These are phyloP conservation scores for Physocephala rufipes DNA, from an alignment of 2,888 invertebrate genomes.

Conservation along the genomic window DNA sequence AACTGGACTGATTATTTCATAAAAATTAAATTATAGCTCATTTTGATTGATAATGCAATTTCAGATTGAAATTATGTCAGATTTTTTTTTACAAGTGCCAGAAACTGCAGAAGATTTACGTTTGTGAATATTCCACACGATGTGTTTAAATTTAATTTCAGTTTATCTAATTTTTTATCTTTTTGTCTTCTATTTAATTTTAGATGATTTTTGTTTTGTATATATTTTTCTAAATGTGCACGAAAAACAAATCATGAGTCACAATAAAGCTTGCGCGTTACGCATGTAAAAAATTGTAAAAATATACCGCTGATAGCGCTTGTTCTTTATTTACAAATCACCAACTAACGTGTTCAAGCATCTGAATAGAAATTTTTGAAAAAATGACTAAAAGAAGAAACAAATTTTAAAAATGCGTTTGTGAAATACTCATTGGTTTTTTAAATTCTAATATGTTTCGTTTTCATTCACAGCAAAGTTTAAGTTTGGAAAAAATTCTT, in stretches of 20 bases:
- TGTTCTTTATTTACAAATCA: slow-evolving; percentile 31
- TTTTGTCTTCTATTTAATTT: slow-evolving; percentile 18
- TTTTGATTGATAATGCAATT: no score
- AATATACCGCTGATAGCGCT: slow-evolving; percentile 1
- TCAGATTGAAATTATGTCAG: no score
- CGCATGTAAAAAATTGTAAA: slow-evolving; percentile 11
- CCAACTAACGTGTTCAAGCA: background rate
- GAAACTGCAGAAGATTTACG: no score
- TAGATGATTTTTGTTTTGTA: background rate
- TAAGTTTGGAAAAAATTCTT: no score
- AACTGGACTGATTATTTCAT: no score
- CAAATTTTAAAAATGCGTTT: background rate
- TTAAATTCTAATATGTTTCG: background rate
- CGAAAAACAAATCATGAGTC: slow-evolving; percentile 24
- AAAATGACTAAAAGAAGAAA: slow-evolving; percentile 19
- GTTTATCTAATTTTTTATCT: slow-evolving; percentile 19
- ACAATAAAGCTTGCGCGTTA: background rate
- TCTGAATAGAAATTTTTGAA: background rate
- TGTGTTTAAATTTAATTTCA: slow-evolving; percentile 15
- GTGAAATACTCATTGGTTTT: background rate
- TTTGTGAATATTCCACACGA: background rate
- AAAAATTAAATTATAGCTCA: no score
- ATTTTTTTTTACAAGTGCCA: no score
- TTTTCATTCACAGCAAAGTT: background rate
- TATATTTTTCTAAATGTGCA: background rate